phyloP scores from a whole-genome alignment of 2,888 invertebrate genomes.

The Cataglyphis cursor region DNA sequence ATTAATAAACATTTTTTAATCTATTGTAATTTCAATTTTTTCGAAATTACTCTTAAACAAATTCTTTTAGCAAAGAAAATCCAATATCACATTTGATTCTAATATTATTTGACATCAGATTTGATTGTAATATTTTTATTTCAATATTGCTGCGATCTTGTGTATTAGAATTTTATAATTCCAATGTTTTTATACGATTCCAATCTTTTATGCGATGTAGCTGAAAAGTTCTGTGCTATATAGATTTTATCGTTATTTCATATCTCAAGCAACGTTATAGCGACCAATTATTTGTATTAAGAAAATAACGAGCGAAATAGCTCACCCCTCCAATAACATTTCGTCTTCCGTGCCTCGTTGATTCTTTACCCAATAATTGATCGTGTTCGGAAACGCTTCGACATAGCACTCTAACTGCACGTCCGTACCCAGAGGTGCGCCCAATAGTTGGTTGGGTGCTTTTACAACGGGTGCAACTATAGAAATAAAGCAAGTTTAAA shows the following conservation, averaged over 20 bases:
- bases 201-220: background rate
- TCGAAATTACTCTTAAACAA: background rate
- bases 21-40: background rate
- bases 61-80: background rate
- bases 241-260: background rate
- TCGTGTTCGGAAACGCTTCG: conserved; percentile 93
- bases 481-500: conserved; percentile 57
- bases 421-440: conserved; percentile 94
- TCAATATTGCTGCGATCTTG: background rate
- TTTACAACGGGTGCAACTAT: conserved; percentile 96
- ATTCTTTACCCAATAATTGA: conserved; percentile 94
- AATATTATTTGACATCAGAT: background rate
- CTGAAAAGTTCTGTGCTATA: background rate
- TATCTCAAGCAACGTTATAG: background rate
- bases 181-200: background rate
- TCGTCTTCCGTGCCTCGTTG: conserved; percentile 75
- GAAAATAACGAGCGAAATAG: conserved; percentile 10
- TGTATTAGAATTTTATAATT: background rate
- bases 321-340: conserved; percentile 84
- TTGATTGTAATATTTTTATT: background rate
- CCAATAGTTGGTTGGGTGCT: conserved; percentile 95
- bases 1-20: background rate
- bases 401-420: conserved; percentile 95
- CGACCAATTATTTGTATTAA: conserved; percentile 19
- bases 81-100: background rate